Conservation (phyloP, 2,888 invertebrate genomes). For the Chorisops tibialis region DNA sequence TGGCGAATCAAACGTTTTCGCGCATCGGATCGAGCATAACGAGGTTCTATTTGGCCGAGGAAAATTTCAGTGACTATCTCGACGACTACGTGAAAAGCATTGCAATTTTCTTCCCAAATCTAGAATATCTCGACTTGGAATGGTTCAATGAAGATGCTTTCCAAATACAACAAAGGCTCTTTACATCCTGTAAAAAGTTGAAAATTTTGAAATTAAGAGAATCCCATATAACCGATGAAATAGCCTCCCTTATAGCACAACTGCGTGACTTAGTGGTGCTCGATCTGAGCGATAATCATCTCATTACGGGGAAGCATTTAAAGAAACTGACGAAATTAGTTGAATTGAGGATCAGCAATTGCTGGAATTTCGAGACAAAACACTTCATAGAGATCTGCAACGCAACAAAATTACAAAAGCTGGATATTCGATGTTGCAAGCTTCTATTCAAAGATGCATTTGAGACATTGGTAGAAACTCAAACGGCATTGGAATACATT, state of each 20-base stretch:
- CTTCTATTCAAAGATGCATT: neutral
- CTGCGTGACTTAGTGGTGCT: neutral
- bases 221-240: neutral
- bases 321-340: slow-evolving; percentile 4
- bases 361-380: neutral
- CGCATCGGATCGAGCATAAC: too few species aligned
- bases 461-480: slow-evolving; percentile 1
- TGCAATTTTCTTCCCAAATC: neutral
- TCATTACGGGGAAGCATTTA: slow-evolving; percentile 2
- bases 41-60: too few species aligned
- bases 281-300: neutral
- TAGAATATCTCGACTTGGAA: slow-evolving; percentile 3
- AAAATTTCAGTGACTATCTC: too few species aligned
- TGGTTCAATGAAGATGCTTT: neutral
- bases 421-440: slow-evolving; percentile 4
- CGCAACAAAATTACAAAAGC: slow-evolving; percentile 5
- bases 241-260: neutral
- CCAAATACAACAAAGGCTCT: neutral
- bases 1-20: too few species aligned
- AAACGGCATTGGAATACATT: slow-evolving; percentile 2
- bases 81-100: neutral
- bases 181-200: neutral
- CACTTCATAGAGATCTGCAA: slow-evolving; percentile 18
- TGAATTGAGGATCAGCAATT: neutral
- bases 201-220: neutral